A percentile compares a stretch with the other conserved stretches of the same genome.
These are phyloP conservation scores for Calephelis perditalis DNA, from an alignment of 2,888 invertebrate genomes.

Conservation along the genomic window DNA sequence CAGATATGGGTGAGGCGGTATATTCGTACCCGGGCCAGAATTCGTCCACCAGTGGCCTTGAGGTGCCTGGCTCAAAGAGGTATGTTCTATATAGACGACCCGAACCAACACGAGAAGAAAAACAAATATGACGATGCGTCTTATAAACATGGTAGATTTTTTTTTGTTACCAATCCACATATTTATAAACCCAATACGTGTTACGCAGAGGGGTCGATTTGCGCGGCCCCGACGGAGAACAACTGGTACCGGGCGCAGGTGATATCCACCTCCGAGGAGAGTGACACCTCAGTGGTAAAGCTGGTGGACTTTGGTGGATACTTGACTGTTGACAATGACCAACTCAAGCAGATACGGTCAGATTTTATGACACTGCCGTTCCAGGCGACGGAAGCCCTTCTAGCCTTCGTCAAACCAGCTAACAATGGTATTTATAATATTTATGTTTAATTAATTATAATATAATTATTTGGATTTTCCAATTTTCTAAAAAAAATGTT, in stretches of 20 bases:
- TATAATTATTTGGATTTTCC: no score
- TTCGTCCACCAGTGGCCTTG: no score
- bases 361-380: slow-evolving; percentile 97
- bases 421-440: slow-evolving; percentile 76
- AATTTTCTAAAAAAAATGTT: no score
- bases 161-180: slow-evolving; percentile 33
- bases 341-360: slow-evolving; percentile 93
- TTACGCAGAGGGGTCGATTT: slow-evolving; percentile 87
- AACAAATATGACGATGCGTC: no score
- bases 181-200: no score
- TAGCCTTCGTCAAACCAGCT: slow-evolving; percentile 91
- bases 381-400: slow-evolving; percentile 96
- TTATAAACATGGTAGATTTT: background rate
- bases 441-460: background rate
- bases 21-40: no score
- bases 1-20: no score
- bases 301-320: slow-evolving; percentile 98
- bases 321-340: slow-evolving; percentile 84
- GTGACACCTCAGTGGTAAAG: slow-evolving; percentile 87
- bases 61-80: no score
- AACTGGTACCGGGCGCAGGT: slow-evolving; percentile 96
- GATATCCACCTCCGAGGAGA: slow-evolving; percentile 82
- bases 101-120: no score
- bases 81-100: no score
- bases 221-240: slow-evolving; percentile 89